Conservation (phyloP, 2,113 vertebrate species). For the Leptobrachium ailaonicum region DNA sequence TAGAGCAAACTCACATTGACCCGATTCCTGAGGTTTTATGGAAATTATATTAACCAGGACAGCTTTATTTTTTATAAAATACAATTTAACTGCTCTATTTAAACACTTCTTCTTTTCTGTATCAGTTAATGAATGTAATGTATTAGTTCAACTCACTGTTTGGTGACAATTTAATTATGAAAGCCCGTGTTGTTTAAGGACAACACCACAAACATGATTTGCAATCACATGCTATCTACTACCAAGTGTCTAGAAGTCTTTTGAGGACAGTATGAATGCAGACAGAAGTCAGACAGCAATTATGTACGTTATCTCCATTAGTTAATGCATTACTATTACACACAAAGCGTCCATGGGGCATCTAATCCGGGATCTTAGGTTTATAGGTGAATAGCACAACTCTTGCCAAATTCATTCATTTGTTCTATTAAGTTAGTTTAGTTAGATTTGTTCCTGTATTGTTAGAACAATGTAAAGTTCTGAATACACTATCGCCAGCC, state of each 20-base stretch:
- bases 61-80: not conserved
- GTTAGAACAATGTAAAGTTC: not conserved
- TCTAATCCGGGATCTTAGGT: not conserved
- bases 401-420: not conserved
- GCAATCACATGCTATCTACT: conserved; percentile 4
- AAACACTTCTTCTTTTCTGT: not conserved
- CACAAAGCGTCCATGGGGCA: not conserved
- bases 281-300: conserved; percentile 45
- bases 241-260: conserved; percentile 40
- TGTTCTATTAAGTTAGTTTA: not conserved
- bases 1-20: conserved; percentile 14
- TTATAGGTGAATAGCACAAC: conserved; percentile 6
- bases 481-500: too few species aligned
- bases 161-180: conserved; percentile 42
- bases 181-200: conserved; percentile 42
- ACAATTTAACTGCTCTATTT: not conserved
- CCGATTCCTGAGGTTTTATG: conserved; percentile 1
- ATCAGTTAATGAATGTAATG: conserved; percentile 42
- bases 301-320: conserved; percentile 37
- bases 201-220: conserved; percentile 34
- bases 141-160: conserved; percentile 33
- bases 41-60: not conserved
- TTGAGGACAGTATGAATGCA: conserved; percentile 39
- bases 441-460: not conserved
- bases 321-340: conserved; percentile 41